These are phyloP conservation scores for Diadumene lineata DNA, from an alignment of 92 coral and sea anemone species.

Conservation along the genomic window DNA sequence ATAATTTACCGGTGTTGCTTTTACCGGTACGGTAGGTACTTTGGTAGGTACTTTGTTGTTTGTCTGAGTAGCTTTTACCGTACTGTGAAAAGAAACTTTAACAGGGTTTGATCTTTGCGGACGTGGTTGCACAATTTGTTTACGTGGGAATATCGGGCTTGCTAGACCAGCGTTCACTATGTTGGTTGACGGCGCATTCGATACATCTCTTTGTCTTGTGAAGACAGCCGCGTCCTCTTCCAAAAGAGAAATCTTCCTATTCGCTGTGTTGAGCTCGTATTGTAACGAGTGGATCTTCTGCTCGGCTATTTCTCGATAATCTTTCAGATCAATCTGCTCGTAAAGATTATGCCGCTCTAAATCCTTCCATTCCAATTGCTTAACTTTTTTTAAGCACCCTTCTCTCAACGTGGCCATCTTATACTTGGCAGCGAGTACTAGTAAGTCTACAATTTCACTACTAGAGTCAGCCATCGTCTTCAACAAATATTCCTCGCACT, in stretches of 20 bases:
- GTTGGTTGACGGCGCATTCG: conserved; percentile 1
- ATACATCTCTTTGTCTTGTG: conserved; percentile 7
- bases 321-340: conserved; percentile 33
- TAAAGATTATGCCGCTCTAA: conserved; percentile 27
- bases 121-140: conserved; percentile 30
- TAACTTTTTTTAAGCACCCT: conserved; percentile 15
- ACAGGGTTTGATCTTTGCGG: conserved; percentile 26
- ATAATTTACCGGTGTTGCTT: too few species aligned
- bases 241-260: conserved; percentile 1
- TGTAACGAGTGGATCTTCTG: conserved; percentile 20
- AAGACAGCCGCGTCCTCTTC: conserved; percentile 20
- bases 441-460: conserved; percentile 31
- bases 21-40: too few species aligned
- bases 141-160: conserved; percentile 28
- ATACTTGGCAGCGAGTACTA: conserved; percentile 35
- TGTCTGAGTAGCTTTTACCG: conserved; percentile 5
- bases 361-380: conserved; percentile 29
- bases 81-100: conserved; percentile 17
- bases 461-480: conserved; percentile 21
- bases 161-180: conserved; percentile 29
- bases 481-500: conserved; percentile 37
- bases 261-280: conserved; percentile 16
- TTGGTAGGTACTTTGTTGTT: too few species aligned
- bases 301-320: conserved; percentile 44
- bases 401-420: conserved; percentile 22